phyloP scores from a whole-genome alignment of 1,140 invertebrate genomes.

The Coptotermes formosanus region DNA sequence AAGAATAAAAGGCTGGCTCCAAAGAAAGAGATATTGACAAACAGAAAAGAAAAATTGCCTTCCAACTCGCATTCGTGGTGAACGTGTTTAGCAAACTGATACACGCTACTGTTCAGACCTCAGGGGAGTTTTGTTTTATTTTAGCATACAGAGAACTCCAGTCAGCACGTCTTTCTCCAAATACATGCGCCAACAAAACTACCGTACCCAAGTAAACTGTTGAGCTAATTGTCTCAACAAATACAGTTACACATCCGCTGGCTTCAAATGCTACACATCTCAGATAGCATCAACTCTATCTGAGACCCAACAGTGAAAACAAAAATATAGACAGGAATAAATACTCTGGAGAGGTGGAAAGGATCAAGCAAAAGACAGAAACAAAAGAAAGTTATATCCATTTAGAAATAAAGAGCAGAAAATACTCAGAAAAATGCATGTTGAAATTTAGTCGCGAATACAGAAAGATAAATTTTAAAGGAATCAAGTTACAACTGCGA shows the following conservation, averaged over 20 bases:
- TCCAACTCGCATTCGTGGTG: not conserved
- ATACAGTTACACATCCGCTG: not conserved
- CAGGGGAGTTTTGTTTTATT: not conserved
- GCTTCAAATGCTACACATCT: no score
- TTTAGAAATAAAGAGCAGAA: no score
- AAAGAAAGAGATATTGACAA: not conserved
- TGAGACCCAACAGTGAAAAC: no score
- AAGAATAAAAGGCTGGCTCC: not conserved
- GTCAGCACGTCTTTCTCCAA: not conserved
- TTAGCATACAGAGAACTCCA: not conserved
- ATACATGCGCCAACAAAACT: not conserved
- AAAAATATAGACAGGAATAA: no score
- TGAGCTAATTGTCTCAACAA: not conserved
- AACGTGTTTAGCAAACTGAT: constrained; percentile 6
- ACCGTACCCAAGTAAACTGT: not conserved
- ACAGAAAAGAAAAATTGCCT: not conserved
- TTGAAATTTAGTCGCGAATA: no score
- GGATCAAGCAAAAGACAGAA: no score
- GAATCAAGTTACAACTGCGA: no score
- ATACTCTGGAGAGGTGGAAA: no score
- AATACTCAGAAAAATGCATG: no score
- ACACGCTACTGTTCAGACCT: not conserved
- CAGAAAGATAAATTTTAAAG: no score
- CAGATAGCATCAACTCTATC: no score
- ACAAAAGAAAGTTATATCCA: no score